Base-by-base conservation (phyloP, 2,888 invertebrate genomes). In the Harpalus rufipes region DNA sequence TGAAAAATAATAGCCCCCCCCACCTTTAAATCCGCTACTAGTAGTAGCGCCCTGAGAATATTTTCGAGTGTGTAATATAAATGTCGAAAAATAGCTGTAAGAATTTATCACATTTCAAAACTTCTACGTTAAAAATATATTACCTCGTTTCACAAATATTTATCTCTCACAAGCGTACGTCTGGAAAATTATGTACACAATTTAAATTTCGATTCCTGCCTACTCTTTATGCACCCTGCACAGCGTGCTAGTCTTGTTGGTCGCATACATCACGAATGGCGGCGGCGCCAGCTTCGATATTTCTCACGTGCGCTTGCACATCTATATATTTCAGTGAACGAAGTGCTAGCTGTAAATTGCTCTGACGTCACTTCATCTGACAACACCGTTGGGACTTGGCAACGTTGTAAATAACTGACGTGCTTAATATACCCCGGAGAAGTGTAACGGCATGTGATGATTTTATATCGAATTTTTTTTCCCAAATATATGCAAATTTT, bases 321-420 rank as follows among this genome's bases (percentile, higher is more conserved):
- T 74, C 44, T 44, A 74, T 44, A 44, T 74, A 74, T 74, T 74
- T 74, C 18, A 16, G 72, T 44, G 16, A 74, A 74, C 72, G 72
- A 74, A 74, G n/a, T 18, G 44, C 72, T 41, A 12, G 44, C 72
- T 41, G 32, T 7, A 74, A 74, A 41, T 18, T 44, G 16, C 7
- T 74, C 14, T 74, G 72, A 44, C 72, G 72, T 74, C 72, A 74
- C 72, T 68, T 68, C 39, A 68, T 39, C 68, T 68, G 41, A 10
- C 63, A 63, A 18, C 63, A 21, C 63, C 25, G 21, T 12, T 1
- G 68, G n/a, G 72, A 74, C 14, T 18, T 68, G 72, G 72, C 72
- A 74, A 74, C 72, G 44, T 14, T 51, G 72, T 25, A 44, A 1
- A 44, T 7, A 18, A 74, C 41, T 74, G 72, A 68, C 72, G 72